Base-by-base conservation (phyloP, 2,888 invertebrate species). In the Rotaria sp. region DNA sequence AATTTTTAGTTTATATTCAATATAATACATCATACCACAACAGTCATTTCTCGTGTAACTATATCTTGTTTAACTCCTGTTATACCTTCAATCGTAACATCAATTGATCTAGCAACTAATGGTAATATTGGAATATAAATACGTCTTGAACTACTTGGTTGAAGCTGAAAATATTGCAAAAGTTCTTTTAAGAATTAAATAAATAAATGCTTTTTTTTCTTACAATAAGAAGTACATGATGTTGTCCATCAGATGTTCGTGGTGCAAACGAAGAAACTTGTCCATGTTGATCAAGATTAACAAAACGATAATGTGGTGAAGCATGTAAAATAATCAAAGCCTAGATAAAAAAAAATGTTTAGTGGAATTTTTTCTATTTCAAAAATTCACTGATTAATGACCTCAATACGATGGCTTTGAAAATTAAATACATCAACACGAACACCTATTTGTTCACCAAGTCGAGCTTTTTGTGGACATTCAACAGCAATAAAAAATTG, bases 401-500 rank as follows among this genome's bases (percentile, higher is more conserved):
- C 74, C 84, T 87, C 87, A 30, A 85, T 85, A 85, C 85, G 85
- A 50, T 94, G 94, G 84, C 93, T 93, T 94, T 95, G 94, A 92
- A 96, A 96, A 92, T 97, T 97, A 92, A 97, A 97, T 15, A 97
- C 95, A 0, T 95, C 94, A 0, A 96, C 95, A 50, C 97, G 93
- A 55, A 97, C 93, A 24, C 97, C 97, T 59, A 97, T 93, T 91
- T 96, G 96, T 92, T 97, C 97, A 10, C 97, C 97, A 90, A 96
- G 95, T 59, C 94, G 94, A 89, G 95, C 94, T 52, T 92, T 92
- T 0, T 93, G 93, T 0, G 97, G 96, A 92, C 96, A 96, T 90
- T 97, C 97, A 85, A 96, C 95, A 89, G 95, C 95, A 89, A 97
- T 96, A 92, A 95, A 97, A 93, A 97, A 96, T n/a, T 96, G 96